These are phyloP conservation scores for Chloroclystis v-ata DNA, from an alignment of 2,888 invertebrate species.

Conservation along the genomic window DNA sequence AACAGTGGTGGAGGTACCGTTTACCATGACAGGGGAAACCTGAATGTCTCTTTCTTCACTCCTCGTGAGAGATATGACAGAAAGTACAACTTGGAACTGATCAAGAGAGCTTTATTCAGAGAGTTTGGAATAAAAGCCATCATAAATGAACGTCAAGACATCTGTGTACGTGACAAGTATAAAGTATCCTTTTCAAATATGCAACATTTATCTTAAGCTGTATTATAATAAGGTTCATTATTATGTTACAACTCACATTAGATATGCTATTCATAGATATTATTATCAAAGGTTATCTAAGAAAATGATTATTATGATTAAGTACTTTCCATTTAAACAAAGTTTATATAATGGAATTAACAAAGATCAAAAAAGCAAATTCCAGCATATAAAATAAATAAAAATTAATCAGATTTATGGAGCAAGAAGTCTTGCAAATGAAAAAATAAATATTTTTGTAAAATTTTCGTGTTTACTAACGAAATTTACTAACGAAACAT, in stretches of 20 bases:
- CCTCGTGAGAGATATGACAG: conserved; percentile 89
- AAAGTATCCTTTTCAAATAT: conserved; percentile 80
- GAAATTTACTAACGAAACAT: too few relatives aligned
- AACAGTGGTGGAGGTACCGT: conserved; percentile 98
- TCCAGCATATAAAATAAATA: too few relatives aligned
- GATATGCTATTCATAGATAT: conserved; percentile 10
- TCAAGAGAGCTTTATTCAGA: conserved; percentile 88
- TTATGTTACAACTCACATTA: not conserved
- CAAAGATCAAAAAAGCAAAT: too few relatives aligned
- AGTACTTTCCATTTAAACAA: too few relatives aligned
- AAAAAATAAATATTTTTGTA: too few relatives aligned
- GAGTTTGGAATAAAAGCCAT: conserved; percentile 87
- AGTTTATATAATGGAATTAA: too few relatives aligned
- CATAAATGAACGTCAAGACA: conserved; percentile 91
- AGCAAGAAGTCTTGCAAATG: too few relatives aligned
- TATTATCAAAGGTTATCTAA: conserved; percentile 1
- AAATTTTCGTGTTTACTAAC: too few relatives aligned
- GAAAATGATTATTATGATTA: too few relatives aligned
- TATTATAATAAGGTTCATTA: not conserved
- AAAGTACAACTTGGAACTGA: conserved; percentile 90
- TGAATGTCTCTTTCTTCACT: conserved; percentile 95
- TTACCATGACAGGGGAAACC: conserved; percentile 95
- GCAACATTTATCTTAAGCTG: conserved; percentile 1
- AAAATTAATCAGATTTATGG: too few relatives aligned
- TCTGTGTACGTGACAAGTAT: conserved; percentile 86